A percentile compares a stretch with the other conserved stretches of the same genome.
These are phyloP conservation scores for Cirrhinus molitorella DNA, from an alignment of 2,797 vertebrate genomes.

Conservation along the genomic window DNA sequence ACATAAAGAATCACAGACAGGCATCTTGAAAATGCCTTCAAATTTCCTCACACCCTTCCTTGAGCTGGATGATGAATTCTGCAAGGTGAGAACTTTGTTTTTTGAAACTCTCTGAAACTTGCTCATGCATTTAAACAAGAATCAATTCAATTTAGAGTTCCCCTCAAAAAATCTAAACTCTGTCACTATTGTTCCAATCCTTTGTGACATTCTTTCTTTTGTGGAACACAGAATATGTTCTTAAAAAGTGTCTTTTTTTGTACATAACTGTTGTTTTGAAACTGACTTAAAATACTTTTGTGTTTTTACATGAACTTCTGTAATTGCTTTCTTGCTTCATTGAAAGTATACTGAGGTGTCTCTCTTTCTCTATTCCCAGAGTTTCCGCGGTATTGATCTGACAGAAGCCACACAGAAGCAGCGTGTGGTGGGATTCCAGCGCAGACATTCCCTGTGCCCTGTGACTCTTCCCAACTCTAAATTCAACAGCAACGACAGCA, in stretches of 20 bases:
- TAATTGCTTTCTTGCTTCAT: background rate
- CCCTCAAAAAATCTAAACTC: background rate
- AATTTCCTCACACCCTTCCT: conserved; percentile 80
- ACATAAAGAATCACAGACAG: conserved; percentile 35
- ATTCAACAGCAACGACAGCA: conserved; percentile 73
- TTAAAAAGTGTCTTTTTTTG: background rate
- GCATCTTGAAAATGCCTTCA: conserved; percentile 77
- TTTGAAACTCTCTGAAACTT: background rate
- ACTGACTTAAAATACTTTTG: background rate
- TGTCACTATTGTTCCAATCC: background rate
- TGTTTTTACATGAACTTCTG: background rate
- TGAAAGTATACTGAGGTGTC: background rate
- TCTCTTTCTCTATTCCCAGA: conserved; percentile 65
- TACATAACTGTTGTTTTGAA: background rate
- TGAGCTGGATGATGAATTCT: conserved; percentile 82
- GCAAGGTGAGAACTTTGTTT: conserved; percentile 75
- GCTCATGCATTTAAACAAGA: background rate
- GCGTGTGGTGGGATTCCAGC: conserved; percentile 75
- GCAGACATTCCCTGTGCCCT: conserved; percentile 80
- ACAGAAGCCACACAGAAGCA: conserved; percentile 69
- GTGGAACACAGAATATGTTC: background rate
- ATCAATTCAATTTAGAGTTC: background rate
- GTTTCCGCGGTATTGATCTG: conserved; percentile 72
- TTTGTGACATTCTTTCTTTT: background rate
- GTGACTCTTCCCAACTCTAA: conserved; percentile 82